Percentiles rank a stretch among this genome's conserved stretches.
Conservation (phyloP, 2,113 vertebrate species). For the Burhinus bistriatus region DNA sequence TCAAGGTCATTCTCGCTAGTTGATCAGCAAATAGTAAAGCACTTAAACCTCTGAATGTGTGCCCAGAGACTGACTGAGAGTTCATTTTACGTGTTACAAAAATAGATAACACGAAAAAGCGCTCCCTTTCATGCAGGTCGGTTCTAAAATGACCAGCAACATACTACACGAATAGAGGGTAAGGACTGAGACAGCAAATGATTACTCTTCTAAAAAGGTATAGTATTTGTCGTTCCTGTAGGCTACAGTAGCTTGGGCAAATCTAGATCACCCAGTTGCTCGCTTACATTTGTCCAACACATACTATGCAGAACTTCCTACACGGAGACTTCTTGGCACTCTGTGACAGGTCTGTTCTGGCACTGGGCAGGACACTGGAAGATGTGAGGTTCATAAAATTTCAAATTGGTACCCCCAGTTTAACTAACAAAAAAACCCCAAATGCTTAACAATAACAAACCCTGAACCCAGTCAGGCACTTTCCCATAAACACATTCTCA, state of each 20-base stretch:
- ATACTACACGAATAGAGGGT: background rate
- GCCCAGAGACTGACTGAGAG: background rate
- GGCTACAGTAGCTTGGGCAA: background rate
- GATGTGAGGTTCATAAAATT: background rate
- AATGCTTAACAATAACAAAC: background rate
- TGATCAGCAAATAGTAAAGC: background rate
- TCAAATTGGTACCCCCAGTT: background rate
- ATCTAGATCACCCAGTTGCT: background rate
- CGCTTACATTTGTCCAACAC: background rate
- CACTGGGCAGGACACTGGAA: background rate
- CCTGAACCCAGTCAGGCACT: background rate
- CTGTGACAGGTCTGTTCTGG: background rate
- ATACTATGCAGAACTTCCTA: background rate
- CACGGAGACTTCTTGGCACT: background rate
- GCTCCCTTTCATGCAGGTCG: background rate
- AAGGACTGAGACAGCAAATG: background rate
- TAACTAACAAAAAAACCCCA: background rate
- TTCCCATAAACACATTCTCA: rapidly evolving
- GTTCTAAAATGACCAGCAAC: background rate
- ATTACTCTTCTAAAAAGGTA: background rate
- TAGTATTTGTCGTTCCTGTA: background rate
- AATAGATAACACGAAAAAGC: background rate
- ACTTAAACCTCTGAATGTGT: background rate
- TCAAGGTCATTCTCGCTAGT: background rate
- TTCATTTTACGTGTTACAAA: background rate